These are phyloP conservation scores for Equus quagga DNA, from an alignment of 2,113 vertebrate species.

Conservation along the genomic window DNA sequence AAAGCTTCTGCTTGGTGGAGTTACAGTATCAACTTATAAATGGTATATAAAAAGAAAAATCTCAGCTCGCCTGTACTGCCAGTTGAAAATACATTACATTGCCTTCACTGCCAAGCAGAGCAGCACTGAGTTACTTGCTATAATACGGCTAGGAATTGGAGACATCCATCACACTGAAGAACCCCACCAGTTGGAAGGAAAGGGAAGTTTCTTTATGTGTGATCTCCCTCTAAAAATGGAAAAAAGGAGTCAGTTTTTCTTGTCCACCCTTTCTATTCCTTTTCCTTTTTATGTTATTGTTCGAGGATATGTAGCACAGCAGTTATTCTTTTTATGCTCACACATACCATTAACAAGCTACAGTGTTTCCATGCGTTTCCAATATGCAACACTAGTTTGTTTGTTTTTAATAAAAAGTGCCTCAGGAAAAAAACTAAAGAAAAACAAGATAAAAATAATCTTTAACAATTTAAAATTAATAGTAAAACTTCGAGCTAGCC, in stretches of 20 bases:
- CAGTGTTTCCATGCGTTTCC: not conserved
- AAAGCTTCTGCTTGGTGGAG: conserved; percentile 24
- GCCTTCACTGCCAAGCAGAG: conserved; percentile 10
- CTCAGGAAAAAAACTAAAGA: not conserved
- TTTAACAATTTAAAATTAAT: conserved; percentile 25
- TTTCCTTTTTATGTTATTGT: not conserved
- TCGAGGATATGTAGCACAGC: not conserved
- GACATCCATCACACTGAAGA: conserved; percentile 56
- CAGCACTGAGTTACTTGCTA: not conserved
- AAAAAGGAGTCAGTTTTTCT: not conserved
- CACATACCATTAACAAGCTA: not conserved
- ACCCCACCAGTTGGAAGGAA: not conserved
- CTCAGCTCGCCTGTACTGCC: not conserved
- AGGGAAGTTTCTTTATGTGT: conserved; percentile 11
- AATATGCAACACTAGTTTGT: not conserved
- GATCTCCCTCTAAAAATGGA: not conserved
- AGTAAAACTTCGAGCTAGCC: not conserved
- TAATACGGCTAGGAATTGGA: conserved; percentile 55
- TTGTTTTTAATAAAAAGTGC: not conserved
- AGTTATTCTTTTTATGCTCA: not conserved
- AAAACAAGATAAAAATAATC: not conserved
- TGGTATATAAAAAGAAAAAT: conserved; percentile 66
- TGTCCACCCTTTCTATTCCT: not conserved
- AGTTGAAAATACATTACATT: conserved; percentile 52
- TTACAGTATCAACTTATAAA: conserved; percentile 64